Percentiles rank a stretch among this genome's conserved stretches.
These are phyloP conservation scores for Helobdella robusta DNA, from an alignment of 2,888 invertebrate genomes.

Conservation along the genomic window DNA sequence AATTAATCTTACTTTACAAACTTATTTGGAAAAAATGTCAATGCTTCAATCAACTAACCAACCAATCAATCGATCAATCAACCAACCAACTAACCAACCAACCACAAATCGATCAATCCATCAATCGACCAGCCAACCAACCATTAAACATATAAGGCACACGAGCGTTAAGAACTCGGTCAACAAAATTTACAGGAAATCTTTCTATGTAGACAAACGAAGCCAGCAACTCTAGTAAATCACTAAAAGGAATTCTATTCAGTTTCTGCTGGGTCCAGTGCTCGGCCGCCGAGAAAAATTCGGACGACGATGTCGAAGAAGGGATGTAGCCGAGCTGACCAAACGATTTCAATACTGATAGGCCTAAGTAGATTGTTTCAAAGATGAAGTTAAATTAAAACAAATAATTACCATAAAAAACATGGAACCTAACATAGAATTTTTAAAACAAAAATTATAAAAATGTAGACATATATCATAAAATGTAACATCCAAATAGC, in stretches of 20 bases:
- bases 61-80: neutral
- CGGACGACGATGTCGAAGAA: constrained; percentile 44
- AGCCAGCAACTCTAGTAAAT: constrained; percentile 58
- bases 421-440: too few species aligned
- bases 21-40: too few species aligned
- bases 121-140: constrained; percentile 37
- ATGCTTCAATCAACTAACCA: neutral
- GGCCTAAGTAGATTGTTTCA: neutral
- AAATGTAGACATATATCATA: too few species aligned
- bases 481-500: too few species aligned
- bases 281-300: constrained; percentile 58
- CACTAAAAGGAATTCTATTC: constrained; percentile 51
- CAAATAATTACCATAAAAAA: too few species aligned
- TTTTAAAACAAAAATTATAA: too few species aligned
- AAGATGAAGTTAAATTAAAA: too few species aligned
- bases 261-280: constrained; percentile 55
- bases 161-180: constrained; percentile 57
- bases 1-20: neutral
- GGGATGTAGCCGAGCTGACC: constrained; percentile 59
- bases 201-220: constrained; percentile 59
- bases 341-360: constrained; percentile 55
- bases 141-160: constrained; percentile 57
- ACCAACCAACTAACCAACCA: neutral
- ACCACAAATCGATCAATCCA: neutral
- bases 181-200: constrained; percentile 58